These are phyloP conservation scores for Batillaria attramentaria DNA, from an alignment of 1,140 invertebrate genomes.

Conservation along the genomic window DNA sequence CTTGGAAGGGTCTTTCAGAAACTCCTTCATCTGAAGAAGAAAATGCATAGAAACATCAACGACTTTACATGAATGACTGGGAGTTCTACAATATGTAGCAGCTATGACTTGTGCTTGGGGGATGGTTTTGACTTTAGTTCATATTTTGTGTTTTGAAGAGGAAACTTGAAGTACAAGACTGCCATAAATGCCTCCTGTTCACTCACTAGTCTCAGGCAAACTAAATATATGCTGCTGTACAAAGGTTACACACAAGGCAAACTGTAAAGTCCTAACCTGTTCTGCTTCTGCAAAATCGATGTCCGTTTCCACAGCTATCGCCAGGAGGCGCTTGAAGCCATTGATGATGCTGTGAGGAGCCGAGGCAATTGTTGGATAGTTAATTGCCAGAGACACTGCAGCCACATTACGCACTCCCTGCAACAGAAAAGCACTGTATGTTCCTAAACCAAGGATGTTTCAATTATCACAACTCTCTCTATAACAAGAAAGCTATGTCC, in stretches of 20 bases:
- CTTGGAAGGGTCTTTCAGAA: constrained; percentile 89
- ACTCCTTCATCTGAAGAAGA: constrained; percentile 74
- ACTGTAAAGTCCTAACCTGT: constrained; percentile 83
- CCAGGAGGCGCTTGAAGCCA: constrained; percentile 98
- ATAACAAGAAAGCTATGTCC: background rate
- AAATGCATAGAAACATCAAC: no score
- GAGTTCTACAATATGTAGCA: no score
- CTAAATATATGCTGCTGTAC: no score
- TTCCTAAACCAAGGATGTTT: no score
- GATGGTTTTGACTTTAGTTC: no score
- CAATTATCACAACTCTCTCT: background rate
- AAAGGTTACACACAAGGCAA: no score
- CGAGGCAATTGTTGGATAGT: constrained; percentile 96
- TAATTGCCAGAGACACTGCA: constrained; percentile 92
- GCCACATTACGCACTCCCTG: constrained; percentile 94
- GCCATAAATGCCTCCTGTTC: no score
- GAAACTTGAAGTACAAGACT: no score
- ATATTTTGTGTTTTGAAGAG: no score
- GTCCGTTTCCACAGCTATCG: constrained; percentile 95
- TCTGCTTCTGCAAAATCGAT: constrained; percentile 94
- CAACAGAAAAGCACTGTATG: constrained; percentile 40
- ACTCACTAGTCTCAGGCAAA: no score
- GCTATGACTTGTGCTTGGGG: no score
- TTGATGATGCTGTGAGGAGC: constrained; percentile 97
- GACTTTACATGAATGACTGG: no score